phyloP scores from a whole-genome alignment of 2,113 vertebrate species.

The Oncorhynchus nerka region DNA sequence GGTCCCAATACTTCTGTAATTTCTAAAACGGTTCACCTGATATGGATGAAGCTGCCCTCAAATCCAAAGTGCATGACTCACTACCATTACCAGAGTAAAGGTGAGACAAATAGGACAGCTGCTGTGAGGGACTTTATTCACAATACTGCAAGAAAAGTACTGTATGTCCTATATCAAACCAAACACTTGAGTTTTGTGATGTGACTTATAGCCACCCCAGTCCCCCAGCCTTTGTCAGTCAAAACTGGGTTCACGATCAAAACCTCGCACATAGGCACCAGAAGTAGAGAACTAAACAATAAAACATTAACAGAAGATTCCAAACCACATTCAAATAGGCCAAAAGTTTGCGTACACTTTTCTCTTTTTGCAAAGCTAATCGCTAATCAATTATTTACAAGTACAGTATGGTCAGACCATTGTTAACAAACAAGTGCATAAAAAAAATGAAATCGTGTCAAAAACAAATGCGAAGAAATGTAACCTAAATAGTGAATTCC shows the following conservation, averaged over 20 bases:
- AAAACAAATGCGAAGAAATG: slow-evolving; percentile 25
- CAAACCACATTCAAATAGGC: slow-evolving; percentile 53
- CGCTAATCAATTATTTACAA: slow-evolving; percentile 66
- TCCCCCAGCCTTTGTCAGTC: slow-evolving; percentile 29
- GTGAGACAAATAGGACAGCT: slow-evolving; percentile 10
- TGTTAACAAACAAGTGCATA: slow-evolving; percentile 41
- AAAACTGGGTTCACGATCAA: slow-evolving; percentile 21
- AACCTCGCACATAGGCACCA: slow-evolving; percentile 23
- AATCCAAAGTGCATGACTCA: not conserved
- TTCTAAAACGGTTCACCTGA: too few species aligned
- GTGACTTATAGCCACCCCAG: slow-evolving; percentile 12
- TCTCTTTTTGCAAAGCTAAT: slow-evolving; percentile 33
- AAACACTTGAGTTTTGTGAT: slow-evolving; percentile 44
- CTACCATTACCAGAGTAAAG: not conserved
- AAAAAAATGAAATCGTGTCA: slow-evolving; percentile 47
- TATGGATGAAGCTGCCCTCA: too few species aligned
- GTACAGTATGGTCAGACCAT: slow-evolving; percentile 40
- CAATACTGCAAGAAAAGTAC: slow-evolving; percentile 51
- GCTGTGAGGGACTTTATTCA: slow-evolving; percentile 64
- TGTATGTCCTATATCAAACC: slow-evolving; percentile 46
- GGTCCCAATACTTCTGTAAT: too few species aligned
- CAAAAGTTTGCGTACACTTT: slow-evolving; percentile 34
- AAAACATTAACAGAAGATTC: slow-evolving; percentile 54
- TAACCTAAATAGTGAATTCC: slow-evolving; percentile 20
- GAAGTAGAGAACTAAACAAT: slow-evolving; percentile 58